Evolutionary conservation across 1,140 invertebrate genomes (phyloP).

Genomic region (Drosophila repleta): DNA sequence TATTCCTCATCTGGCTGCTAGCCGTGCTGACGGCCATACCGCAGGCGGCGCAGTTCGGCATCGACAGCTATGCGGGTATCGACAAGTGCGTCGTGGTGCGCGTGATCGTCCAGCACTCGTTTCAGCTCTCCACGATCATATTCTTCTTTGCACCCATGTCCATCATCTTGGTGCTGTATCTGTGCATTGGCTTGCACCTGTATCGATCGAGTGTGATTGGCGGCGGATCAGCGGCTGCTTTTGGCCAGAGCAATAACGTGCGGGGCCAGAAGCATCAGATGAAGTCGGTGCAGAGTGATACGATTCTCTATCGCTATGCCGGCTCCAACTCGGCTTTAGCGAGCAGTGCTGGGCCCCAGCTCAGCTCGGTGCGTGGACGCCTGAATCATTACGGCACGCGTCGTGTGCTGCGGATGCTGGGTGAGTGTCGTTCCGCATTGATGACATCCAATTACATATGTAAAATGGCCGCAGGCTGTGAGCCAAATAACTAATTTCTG

Average conservation of each 20-base stretch:
- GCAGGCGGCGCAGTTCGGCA: constrained; percentile 90
- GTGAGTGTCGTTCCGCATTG: constrained; percentile 84
- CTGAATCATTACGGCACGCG: constrained; percentile 84
- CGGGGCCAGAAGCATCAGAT: constrained; percentile 33
- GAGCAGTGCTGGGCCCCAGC: constrained; percentile 54
- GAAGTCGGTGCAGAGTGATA: constrained; percentile 85
- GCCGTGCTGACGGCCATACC: constrained; percentile 92
- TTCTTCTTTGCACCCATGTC: constrained; percentile 92
- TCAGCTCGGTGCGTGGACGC: constrained; percentile 76
- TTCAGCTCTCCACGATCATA: constrained; percentile 89
- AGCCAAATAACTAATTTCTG: constrained; percentile 24
- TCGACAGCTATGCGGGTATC: constrained; percentile 84
- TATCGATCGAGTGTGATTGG: constrained; percentile 78
- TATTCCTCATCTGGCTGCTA: constrained; percentile 89
- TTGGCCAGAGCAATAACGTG: background rate
- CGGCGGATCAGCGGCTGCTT: constrained; percentile 32
- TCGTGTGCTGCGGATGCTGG: constrained; percentile 87
- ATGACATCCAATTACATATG: constrained; percentile 26
- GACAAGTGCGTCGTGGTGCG: constrained; percentile 86
- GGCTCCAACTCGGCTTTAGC: constrained; percentile 41
- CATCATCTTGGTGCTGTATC: constrained; percentile 89
- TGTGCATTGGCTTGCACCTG: constrained; percentile 88
- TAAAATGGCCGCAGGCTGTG: constrained; percentile 40
- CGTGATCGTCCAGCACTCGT: constrained; percentile 86
- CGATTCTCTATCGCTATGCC: constrained; percentile 84